These are phyloP conservation scores for Raphicerus campestris DNA, from an alignment of 2,113 vertebrate species.

Conservation along the genomic window DNA sequence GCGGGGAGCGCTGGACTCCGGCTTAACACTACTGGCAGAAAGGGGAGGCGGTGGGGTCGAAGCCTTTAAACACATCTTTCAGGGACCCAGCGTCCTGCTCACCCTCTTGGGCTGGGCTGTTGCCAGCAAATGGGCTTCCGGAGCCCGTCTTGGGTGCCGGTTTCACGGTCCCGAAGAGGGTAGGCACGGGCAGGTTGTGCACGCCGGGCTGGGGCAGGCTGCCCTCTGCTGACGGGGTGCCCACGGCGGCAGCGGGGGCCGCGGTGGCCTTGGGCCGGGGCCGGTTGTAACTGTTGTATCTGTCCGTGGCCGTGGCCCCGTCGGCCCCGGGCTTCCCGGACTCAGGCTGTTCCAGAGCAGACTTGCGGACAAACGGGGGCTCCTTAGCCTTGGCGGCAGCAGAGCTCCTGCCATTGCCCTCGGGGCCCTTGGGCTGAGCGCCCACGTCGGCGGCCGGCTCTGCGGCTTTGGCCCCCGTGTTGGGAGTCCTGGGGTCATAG, in stretches of 20 bases:
- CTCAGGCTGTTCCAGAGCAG: conserved; percentile 90
- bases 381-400: conserved; percentile 84
- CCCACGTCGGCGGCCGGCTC: conserved; percentile 7
- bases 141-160: conserved; percentile 83
- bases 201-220: conserved; percentile 77
- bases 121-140: conserved; percentile 89
- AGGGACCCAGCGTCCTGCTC: conserved; percentile 90
- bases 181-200: conserved; percentile 90
- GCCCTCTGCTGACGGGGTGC: neutral
- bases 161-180: conserved; percentile 90
- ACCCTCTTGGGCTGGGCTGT: conserved; percentile 86
- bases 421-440: conserved; percentile 69
- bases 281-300: conserved; percentile 95
- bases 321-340: conserved; percentile 72
- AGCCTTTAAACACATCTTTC: conserved; percentile 97
- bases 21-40: conserved; percentile 90
- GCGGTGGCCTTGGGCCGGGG: conserved; percentile 86
- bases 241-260: conserved; percentile 55
- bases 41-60: conserved; percentile 95
- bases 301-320: conserved; percentile 79
- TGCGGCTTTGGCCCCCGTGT: conserved; percentile 64
- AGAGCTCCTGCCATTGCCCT: conserved; percentile 53
- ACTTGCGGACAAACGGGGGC: conserved; percentile 90
- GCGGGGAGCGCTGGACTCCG: neutral
- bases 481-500: conserved; percentile 90